Evolutionary conservation across 2,113 vertebrate species (phyloP).

Genomic region (Apodemus sylvaticus): DNA sequence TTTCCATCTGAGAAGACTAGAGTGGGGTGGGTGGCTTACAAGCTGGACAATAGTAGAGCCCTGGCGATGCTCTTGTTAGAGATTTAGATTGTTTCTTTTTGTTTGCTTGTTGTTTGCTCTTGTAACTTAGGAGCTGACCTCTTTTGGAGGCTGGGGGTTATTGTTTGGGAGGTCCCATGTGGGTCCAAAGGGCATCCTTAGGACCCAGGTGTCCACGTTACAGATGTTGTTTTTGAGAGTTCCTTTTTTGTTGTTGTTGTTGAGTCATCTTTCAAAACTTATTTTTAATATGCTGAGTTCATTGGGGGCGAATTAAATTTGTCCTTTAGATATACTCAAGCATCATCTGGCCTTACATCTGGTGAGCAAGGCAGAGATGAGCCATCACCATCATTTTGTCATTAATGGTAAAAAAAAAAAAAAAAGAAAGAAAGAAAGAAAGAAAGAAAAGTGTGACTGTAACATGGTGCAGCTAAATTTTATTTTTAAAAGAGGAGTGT

Average conservation of each 20-base stretch:
- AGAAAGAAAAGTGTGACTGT: not conserved
- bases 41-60: not conserved
- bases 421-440: too few species aligned
- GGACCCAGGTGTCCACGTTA: not conserved
- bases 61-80: not conserved
- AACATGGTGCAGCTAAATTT: not conserved
- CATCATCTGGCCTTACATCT: constrained; percentile 70
- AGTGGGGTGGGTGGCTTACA: not conserved
- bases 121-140: not conserved
- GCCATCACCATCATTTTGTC: constrained; percentile 4
- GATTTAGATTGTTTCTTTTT: constrained; percentile 7
- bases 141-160: not conserved
- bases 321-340: constrained; percentile 61
- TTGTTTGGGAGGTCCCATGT: not conserved
- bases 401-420: not conserved
- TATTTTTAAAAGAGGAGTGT: not conserved
- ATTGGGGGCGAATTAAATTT: constrained; percentile 56
- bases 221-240: constrained; percentile 44
- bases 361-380: constrained; percentile 41
- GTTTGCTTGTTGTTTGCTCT: not conserved
- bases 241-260: not conserved
- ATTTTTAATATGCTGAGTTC: constrained; percentile 51
- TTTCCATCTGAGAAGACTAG: not conserved
- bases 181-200: not conserved
- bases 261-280: constrained; percentile 58